Percentiles rank a stretch among this genome's conserved stretches.
Conservation (phyloP, 2,888 invertebrate species). For the Oxytorus armatus region DNA sequence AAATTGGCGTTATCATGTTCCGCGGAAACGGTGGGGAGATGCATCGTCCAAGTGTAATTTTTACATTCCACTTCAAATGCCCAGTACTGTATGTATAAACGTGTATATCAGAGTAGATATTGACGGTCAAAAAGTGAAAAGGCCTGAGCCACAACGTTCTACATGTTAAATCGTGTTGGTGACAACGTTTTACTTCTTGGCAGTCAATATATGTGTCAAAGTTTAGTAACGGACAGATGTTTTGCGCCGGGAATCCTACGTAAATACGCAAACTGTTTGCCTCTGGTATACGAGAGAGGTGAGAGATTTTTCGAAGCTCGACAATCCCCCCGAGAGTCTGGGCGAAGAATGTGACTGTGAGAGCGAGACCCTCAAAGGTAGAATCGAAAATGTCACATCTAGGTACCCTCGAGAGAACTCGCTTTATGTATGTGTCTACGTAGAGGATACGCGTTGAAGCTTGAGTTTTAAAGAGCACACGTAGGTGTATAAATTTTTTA, state of each 20-base stretch:
- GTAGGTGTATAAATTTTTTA: background rate
- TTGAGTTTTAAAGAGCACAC: constrained; percentile 37
- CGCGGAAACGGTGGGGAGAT: no score
- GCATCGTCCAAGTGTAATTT: no score
- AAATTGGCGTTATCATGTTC: no score
- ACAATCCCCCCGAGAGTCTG: constrained; percentile 15
- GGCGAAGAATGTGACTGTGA: background rate
- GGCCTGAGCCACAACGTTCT: no score
- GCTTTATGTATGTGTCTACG: background rate
- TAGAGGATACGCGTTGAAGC: constrained; percentile 2
- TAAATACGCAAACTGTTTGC: constrained; percentile 20
- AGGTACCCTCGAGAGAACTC: constrained; percentile 10
- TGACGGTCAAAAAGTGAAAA: no score
- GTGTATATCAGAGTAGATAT: no score
- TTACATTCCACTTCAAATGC: no score
- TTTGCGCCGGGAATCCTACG: background rate
- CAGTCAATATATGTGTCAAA: no score
- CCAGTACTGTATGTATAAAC: no score
- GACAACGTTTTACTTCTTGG: no score
- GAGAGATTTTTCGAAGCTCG: constrained; percentile 2
- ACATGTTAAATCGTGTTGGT: no score
- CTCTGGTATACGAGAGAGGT: background rate
- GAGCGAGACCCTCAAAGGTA: constrained; percentile 6
- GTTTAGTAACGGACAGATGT: no score
- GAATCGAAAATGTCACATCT: constrained; percentile 49